These are phyloP conservation scores for Callipepla squamata DNA, from an alignment of 2,113 vertebrate species.

Conservation along the genomic window DNA sequence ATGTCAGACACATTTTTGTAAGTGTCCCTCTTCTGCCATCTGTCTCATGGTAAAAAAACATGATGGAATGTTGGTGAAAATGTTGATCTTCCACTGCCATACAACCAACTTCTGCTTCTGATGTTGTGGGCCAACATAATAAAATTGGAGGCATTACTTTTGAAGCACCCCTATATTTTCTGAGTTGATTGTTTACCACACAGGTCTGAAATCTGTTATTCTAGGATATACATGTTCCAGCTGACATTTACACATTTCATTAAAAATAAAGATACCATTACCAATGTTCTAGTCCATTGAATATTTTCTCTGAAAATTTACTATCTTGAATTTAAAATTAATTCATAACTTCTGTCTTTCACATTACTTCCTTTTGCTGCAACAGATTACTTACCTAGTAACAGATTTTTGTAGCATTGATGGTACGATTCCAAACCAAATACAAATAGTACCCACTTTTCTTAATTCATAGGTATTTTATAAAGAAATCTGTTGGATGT, in stretches of 20 bases:
- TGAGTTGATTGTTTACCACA: neutral
- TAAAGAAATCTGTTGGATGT: neutral
- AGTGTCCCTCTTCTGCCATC: too few species aligned
- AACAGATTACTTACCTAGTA: neutral
- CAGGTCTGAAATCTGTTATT: neutral
- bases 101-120: too few species aligned
- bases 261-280: neutral
- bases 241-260: neutral
- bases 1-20: too few species aligned
- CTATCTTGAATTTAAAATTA: neutral
- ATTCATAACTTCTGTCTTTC: neutral
- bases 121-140: too few species aligned
- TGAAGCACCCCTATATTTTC: neutral
- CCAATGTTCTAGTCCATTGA: neutral
- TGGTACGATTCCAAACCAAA: neutral
- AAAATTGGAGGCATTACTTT: too few species aligned
- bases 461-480: neutral
- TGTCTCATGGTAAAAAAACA: too few species aligned
- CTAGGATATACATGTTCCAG: neutral
- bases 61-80: too few species aligned
- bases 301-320: neutral
- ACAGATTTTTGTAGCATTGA: neutral
- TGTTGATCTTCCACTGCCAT: too few species aligned
- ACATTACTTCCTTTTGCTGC: neutral
- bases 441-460: neutral